phyloP scores from a whole-genome alignment of 2,888 invertebrate genomes.

The Mamestra brassicae region DNA sequence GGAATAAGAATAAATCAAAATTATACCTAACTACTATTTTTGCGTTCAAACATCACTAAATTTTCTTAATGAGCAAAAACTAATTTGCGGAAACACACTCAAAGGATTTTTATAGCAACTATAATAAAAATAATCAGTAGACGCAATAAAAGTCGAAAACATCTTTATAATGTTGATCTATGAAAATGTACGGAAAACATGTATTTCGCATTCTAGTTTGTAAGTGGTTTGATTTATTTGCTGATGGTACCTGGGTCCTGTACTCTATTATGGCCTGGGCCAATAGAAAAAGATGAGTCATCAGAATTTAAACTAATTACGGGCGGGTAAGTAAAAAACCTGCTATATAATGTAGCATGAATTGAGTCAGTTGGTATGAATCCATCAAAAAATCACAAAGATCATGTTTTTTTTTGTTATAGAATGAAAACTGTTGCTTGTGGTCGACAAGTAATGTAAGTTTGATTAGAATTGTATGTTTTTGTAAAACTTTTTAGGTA shows the following conservation, averaged over 20 bases:
- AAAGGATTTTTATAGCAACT: conserved; percentile 47
- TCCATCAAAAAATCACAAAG: conserved; percentile 83
- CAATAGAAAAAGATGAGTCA: conserved; percentile 89
- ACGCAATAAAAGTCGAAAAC: conserved; percentile 56
- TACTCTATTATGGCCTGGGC: conserved; percentile 78
- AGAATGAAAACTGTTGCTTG: conserved; percentile 55
- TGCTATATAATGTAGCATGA: conserved; percentile 82
- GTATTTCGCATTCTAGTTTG: conserved; percentile 33
- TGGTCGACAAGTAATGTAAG: conserved; percentile 55
- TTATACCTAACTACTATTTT: conserved; percentile 15
- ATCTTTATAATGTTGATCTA: conserved; percentile 47
- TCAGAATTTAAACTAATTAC: conserved; percentile 90
- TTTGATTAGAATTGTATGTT: conserved; percentile 57
- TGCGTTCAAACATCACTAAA: conserved; percentile 11
- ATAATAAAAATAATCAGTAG: conserved; percentile 61
- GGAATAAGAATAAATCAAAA: conserved; percentile 34
- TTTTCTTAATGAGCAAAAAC: conserved; percentile 35
- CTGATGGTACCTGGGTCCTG: conserved; percentile 74
- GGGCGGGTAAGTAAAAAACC: conserved; percentile 80
- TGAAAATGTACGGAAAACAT: conserved; percentile 37
- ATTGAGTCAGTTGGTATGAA: conserved; percentile 78
- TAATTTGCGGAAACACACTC: conserved; percentile 44
- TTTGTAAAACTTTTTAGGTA: conserved; percentile 42
- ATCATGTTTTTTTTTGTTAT: conserved; percentile 66
- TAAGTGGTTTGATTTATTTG: conserved; percentile 64